phyloP scores from a whole-genome alignment of 2,113 vertebrate genomes.

The Rhynchopsitta pachyrhyncha region DNA sequence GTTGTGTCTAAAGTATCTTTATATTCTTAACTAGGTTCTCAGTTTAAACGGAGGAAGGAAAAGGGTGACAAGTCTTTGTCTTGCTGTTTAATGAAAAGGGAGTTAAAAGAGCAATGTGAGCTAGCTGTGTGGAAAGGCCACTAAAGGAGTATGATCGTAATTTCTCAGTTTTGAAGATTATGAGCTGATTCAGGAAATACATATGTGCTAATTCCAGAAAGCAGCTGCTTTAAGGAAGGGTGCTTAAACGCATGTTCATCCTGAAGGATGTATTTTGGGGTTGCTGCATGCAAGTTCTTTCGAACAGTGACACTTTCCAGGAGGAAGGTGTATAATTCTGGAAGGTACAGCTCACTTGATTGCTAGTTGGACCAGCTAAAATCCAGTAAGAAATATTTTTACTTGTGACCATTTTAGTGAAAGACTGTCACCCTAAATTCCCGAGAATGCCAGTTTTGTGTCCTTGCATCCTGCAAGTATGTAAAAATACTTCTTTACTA shows the following conservation, averaged over 20 bases:
- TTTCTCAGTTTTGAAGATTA: background rate
- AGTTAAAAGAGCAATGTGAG: background rate
- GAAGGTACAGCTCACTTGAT: background rate
- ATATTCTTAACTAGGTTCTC: slow-evolving; percentile 50
- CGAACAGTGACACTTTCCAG: background rate
- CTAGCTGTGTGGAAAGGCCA: background rate
- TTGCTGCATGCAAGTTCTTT: background rate
- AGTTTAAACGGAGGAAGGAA: slow-evolving; percentile 59
- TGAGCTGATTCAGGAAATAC: background rate
- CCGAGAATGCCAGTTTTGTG: slow-evolving; percentile 68
- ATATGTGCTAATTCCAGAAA: background rate
- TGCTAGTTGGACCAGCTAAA: background rate
- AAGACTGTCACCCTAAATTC: slow-evolving; percentile 63
- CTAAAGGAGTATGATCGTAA: background rate
- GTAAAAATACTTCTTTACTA: slow-evolving; percentile 65
- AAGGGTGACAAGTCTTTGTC: slow-evolving; percentile 48
- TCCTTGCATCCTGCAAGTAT: slow-evolving; percentile 63
- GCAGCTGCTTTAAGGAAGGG: background rate
- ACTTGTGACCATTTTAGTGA: background rate
- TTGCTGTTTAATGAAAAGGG: slow-evolving; percentile 1
- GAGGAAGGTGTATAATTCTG: background rate
- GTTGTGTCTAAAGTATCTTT: slow-evolving; percentile 63
- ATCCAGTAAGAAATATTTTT: background rate
- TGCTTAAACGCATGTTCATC: background rate
- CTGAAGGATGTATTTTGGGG: background rate